Conservation (phyloP, 1,140 invertebrate species). For the Phthorimaea operculella region DNA sequence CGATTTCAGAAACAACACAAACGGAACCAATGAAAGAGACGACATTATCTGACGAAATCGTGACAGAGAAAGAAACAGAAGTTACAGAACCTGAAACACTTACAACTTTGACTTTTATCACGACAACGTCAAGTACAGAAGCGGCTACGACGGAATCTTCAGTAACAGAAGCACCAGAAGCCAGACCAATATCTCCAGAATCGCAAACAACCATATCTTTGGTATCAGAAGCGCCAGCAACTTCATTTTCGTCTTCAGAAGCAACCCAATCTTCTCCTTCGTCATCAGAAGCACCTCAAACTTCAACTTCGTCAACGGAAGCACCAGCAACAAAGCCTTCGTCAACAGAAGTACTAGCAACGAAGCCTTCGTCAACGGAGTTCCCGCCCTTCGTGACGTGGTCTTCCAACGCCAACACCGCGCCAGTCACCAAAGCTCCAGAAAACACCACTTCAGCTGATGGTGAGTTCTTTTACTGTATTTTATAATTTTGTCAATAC, state of each 20-base stretch:
- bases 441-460: constrained; percentile 35
- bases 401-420: constrained; percentile 59
- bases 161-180: neutral
- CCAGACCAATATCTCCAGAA: too few relatives aligned
- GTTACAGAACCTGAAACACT: neutral
- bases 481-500: too few relatives aligned
- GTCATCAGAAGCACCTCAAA: neutral
- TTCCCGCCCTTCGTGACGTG: constrained; percentile 69
- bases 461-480: too few relatives aligned
- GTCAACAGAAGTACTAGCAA: constrained; percentile 36
- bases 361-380: constrained; percentile 26
- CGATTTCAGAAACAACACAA: constrained; percentile 5
- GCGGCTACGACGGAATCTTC: constrained; percentile 6
- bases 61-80: constrained; percentile 20
- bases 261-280: constrained; percentile 14
- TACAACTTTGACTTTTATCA: neutral
- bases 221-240: constrained; percentile 11
- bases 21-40: neutral
- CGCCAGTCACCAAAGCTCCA: constrained; percentile 48
- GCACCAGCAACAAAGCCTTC: constrained; percentile 15
- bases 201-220: too few relatives aligned
- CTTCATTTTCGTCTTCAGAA: constrained; percentile 18
- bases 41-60: neutral
- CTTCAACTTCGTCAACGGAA: constrained; percentile 3
- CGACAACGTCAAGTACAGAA: constrained; percentile 15